phyloP scores from a whole-genome alignment of 2,113 vertebrate species.

The Hypanus sabinus region DNA sequence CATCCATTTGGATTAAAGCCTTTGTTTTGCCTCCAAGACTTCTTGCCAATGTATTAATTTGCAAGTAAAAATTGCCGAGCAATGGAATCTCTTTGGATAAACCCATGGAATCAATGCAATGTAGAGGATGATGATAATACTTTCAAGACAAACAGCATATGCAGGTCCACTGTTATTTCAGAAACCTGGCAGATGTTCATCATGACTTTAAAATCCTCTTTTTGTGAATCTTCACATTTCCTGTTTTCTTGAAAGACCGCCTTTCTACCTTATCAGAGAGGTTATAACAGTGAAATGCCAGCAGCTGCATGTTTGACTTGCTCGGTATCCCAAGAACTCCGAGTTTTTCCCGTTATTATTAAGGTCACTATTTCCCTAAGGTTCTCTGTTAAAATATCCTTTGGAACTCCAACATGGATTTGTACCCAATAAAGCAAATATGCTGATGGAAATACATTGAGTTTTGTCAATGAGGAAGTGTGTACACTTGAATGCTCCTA shows the following conservation, averaged over 20 bases:
- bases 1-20: background rate
- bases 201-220: background rate
- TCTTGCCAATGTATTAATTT: background rate
- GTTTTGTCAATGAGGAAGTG: background rate
- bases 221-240: background rate
- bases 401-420: background rate
- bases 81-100: background rate
- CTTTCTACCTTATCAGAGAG: background rate
- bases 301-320: background rate
- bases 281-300: background rate
- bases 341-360: background rate
- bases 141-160: background rate
- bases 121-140: background rate
- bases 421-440: background rate
- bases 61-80: background rate
- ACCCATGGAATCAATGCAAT: background rate
- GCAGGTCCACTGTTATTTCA: background rate
- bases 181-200: background rate
- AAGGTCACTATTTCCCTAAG: background rate
- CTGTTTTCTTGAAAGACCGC: background rate
- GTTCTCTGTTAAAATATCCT: background rate
- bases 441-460: background rate
- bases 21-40: background rate
- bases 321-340: background rate
- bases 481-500: background rate